A percentile compares a stretch with the other conserved stretches of the same genome.
Evolutionary conservation across 2,888 invertebrate species (phyloP).

Genomic region (Callimorpha dominula): DNA sequence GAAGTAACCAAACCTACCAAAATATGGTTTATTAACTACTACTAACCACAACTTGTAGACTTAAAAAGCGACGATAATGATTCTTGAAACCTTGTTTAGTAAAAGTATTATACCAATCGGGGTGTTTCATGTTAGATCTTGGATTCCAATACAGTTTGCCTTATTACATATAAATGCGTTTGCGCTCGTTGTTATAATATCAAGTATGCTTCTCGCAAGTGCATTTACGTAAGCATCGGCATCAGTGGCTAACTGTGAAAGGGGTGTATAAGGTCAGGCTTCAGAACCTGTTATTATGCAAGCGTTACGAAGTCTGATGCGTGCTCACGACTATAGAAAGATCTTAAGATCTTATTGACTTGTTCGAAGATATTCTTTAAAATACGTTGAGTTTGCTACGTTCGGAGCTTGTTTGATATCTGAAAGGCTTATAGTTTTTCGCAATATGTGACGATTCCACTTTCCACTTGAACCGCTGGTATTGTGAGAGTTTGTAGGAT

Average conservation of each 20-base stretch:
- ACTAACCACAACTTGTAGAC: too few species aligned
- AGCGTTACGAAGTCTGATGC: constrained; percentile 13
- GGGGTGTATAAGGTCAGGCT: constrained; percentile 28
- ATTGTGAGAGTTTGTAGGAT: background rate
- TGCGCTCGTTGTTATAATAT: background rate
- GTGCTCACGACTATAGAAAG: background rate
- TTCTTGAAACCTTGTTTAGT: too few species aligned
- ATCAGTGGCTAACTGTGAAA: constrained; percentile 17
- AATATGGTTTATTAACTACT: too few species aligned
- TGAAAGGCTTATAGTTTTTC: background rate
- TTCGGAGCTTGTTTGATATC: background rate
- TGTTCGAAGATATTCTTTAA: background rate
- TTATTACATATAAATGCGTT: background rate
- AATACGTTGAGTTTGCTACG: background rate
- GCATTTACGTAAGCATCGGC: constrained; percentile 33
- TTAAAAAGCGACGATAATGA: too few species aligned
- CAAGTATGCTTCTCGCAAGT: background rate
- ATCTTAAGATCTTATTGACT: background rate
- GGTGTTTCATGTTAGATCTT: background rate
- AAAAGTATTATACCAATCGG: too few species aligned
- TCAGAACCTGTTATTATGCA: constrained; percentile 27
- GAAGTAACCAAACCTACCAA: too few species aligned
- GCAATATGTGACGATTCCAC: background rate
- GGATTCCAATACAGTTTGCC: background rate
- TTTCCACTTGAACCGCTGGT: background rate